Conservation (phyloP, 2,113 vertebrate species). For the Sprattus sprattus region DNA sequence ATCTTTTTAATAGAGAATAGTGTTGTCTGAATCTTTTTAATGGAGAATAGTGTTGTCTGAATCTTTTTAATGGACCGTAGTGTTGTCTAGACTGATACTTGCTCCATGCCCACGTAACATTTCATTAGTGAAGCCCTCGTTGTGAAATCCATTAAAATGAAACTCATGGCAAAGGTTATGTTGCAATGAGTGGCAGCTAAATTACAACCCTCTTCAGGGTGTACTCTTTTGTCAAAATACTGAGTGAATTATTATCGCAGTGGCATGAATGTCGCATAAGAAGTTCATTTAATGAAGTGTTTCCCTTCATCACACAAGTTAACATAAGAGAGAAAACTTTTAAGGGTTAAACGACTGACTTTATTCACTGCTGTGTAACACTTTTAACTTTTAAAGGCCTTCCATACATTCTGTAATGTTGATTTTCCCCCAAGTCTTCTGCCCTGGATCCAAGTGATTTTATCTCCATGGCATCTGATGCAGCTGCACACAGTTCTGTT, state of each 20-base stretch:
- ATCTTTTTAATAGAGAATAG: no score
- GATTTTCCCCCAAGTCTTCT: conserved; percentile 27
- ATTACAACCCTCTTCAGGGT: conserved; percentile 44
- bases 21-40: no score
- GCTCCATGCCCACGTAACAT: conserved; percentile 21
- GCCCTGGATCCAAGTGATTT: conserved; percentile 49
- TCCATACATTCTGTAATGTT: neutral
- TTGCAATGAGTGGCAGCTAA: conserved; percentile 38
- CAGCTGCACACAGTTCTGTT: conserved; percentile 57
- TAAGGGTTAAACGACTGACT: neutral
- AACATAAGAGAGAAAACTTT: neutral
- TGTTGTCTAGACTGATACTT: neutral
- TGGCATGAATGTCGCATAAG: conserved; percentile 23
- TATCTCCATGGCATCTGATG: conserved; percentile 58
- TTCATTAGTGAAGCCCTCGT: conserved; percentile 34
- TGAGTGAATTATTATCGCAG: conserved; percentile 36
- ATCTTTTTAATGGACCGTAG: neutral
- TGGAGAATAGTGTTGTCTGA: no score
- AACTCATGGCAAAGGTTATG: conserved; percentile 40
- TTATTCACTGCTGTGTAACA: neutral
- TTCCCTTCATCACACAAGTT: neutral
- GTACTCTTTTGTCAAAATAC: conserved; percentile 25
- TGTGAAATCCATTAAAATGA: conserved; percentile 43
- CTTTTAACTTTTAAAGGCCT: neutral
- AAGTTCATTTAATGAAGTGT: neutral